Evolutionary conservation across 2,113 vertebrate genomes (phyloP).

Genomic region (Chunga burmeisteri): DNA sequence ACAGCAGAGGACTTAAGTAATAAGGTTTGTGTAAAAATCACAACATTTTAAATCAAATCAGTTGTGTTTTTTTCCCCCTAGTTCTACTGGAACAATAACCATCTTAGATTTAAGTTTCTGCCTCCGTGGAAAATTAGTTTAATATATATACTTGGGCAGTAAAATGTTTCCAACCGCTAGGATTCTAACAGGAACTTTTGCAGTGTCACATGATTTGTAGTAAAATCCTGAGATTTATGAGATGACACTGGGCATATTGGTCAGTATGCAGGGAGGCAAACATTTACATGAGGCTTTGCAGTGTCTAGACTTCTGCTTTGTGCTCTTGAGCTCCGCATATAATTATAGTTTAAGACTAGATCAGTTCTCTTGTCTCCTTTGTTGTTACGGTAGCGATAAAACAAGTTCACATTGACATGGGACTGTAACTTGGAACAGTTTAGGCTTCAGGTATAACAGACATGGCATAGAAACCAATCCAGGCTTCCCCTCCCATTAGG

Average conservation of each 20-base stretch:
- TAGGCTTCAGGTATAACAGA: background rate
- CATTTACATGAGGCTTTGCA: background rate
- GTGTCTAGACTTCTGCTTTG: background rate
- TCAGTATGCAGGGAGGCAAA: background rate
- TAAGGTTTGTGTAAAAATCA: background rate
- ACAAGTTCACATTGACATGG: background rate
- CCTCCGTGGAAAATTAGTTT: background rate
- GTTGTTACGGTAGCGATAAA: background rate
- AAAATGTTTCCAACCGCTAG: background rate
- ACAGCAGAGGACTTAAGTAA: accelerated
- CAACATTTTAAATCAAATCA: background rate
- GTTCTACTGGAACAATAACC: background rate
- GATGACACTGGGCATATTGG: background rate
- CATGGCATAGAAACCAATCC: background rate
- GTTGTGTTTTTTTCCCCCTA: accelerated
- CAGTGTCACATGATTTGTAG: background rate
- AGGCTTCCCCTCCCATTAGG: background rate
- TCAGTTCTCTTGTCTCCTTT: background rate
- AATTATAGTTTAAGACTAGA: background rate
- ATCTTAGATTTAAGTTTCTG: background rate
- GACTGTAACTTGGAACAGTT: background rate
- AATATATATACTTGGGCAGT: background rate
- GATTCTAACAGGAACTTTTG: background rate
- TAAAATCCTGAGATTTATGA: background rate
- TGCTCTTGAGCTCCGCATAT: background rate